Evolutionary conservation across 2,113 vertebrate species (phyloP).

Genomic region (Mirza zaza): DNA sequence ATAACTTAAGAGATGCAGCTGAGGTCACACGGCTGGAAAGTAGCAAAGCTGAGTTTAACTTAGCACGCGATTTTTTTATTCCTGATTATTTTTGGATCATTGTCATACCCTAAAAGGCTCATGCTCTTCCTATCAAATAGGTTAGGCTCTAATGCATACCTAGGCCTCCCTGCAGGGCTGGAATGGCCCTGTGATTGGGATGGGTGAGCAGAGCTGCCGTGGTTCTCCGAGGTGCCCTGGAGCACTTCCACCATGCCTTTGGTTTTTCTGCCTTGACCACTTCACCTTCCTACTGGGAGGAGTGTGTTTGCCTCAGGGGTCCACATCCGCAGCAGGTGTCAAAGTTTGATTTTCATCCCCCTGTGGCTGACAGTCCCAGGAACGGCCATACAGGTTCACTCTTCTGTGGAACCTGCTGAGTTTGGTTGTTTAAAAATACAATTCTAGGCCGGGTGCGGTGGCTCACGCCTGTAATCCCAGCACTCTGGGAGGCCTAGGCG

Average conservation of each 20-base stretch:
- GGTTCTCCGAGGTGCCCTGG: background rate
- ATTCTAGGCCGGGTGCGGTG: too few relatives aligned
- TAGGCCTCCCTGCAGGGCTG: background rate
- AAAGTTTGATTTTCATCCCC: background rate
- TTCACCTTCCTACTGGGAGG: background rate
- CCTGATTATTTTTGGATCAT: background rate
- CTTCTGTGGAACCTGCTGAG: background rate
- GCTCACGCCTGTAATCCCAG: too few relatives aligned
- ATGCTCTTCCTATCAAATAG: background rate
- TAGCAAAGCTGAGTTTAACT: background rate
- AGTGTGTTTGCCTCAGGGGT: background rate
- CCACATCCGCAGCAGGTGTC: background rate
- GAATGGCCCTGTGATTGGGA: background rate
- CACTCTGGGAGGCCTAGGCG: too few relatives aligned
- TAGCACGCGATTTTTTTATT: too few relatives aligned
- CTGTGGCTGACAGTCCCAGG: background rate
- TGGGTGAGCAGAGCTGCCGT: background rate
- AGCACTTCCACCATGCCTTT: background rate
- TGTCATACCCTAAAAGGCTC: background rate
- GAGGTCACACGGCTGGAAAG: background rate
- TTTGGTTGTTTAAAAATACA: background rate
- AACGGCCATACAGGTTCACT: background rate
- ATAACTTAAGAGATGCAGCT: background rate
- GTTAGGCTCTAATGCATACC: background rate
- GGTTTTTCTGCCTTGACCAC: background rate